Conservation (phyloP, 2,797 vertebrate genomes). For the Sylvia borin region DNA sequence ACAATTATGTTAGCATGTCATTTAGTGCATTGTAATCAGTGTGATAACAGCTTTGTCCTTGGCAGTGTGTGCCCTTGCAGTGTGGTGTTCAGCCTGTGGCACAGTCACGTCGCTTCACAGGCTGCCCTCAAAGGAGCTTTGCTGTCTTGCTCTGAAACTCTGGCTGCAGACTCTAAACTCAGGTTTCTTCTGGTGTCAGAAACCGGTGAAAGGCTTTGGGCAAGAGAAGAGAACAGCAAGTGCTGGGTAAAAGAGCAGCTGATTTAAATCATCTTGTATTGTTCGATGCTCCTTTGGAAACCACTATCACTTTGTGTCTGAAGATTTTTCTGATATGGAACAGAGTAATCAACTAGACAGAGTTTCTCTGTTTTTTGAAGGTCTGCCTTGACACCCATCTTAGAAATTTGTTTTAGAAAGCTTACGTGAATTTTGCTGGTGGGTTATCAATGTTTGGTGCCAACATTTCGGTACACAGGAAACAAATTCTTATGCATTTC, state of each 20-base stretch:
- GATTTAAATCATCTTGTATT: background rate
- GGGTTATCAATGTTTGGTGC: background rate
- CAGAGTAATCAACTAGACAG: background rate
- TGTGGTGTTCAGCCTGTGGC: background rate
- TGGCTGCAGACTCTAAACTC: background rate
- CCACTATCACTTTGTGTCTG: background rate
- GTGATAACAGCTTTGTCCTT: constrained; percentile 17
- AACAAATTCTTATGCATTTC: background rate
- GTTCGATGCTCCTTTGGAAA: background rate
- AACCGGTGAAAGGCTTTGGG: background rate
- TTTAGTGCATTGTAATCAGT: background rate
- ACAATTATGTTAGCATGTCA: background rate
- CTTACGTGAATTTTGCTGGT: background rate
- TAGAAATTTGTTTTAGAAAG: background rate
- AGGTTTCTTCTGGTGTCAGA: constrained; percentile 10
- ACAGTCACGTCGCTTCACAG: background rate
- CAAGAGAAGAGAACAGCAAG: background rate
- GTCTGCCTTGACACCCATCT: background rate
- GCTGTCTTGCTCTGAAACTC: background rate
- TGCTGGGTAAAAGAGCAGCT: background rate
- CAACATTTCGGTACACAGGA: background rate
- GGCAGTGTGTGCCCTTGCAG: background rate
- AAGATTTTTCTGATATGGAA: background rate
- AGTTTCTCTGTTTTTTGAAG: background rate
- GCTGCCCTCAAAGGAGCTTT: background rate